Evolutionary conservation across 2,113 vertebrate genomes (phyloP).

Genomic region (Alaudala cheleensis): DNA sequence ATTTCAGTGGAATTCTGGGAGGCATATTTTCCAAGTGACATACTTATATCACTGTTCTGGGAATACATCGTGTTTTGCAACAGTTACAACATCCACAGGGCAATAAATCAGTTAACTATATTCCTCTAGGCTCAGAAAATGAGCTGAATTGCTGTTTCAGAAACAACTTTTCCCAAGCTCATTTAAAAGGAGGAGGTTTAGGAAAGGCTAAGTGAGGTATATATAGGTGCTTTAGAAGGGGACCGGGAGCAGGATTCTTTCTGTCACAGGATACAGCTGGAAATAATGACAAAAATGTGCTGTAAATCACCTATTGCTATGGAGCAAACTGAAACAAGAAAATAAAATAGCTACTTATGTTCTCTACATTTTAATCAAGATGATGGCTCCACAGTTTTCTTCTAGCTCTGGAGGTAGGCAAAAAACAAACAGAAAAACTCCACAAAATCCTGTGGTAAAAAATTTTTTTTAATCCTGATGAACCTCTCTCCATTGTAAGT

Average conservation of each 20-base stretch:
- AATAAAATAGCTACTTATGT: not conserved
- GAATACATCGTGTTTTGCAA: conserved; percentile 60
- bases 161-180: conserved; percentile 14
- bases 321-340: conserved; percentile 1
- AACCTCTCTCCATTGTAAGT: not conserved
- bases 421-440: not conserved
- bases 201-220: not conserved
- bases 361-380: conserved; percentile 17
- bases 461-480: not conserved
- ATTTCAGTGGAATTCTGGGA: conserved; percentile 47
- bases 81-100: conserved; percentile 48
- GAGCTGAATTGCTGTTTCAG: conserved; percentile 35
- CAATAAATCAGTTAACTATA: conserved; percentile 41
- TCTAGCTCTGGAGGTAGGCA: not conserved
- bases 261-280: not conserved
- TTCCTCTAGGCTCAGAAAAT: conserved; percentile 46
- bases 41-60: conserved; percentile 43
- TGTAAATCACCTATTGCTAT: not conserved
- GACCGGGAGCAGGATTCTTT: not conserved
- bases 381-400: not conserved
- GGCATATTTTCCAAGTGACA: conserved; percentile 55
- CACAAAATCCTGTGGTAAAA: not conserved
- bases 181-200: not conserved
- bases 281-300: not conserved
- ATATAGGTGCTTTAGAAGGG: not conserved